Base-by-base conservation (phyloP, 2,888 invertebrate genomes). In the Drosophila stalkeri region DNA sequence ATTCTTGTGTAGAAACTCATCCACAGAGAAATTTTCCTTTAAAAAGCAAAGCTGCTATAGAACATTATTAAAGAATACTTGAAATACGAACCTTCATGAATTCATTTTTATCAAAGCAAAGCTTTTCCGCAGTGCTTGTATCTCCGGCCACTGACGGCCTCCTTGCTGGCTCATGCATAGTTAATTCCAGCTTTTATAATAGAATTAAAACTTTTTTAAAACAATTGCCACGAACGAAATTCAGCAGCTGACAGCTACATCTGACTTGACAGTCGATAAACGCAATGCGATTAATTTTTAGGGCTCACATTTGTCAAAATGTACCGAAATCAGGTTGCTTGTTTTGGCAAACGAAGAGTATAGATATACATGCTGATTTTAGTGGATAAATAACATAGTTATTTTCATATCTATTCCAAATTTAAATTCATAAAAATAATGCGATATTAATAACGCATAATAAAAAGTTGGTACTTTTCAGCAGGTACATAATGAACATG, bases 1-100 rank as follows among this genome's bases (percentile, higher is more conserved):
- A 73, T 93, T 92, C 64, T 92, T 90, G 55, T 93, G 95, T 64
- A 99, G 94, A 93, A 99, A 99, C 79, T 96, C 95, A 91, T 99
- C 99, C n/a, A 99, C 97, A 72, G 97, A 97, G 92, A 99, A 99
- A 86, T 96, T 96, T 60, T 95, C 95, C 97, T 98, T 93, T 2
- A 41, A 39, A 39, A 70, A 95, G 49, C 20, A 47, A 69, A 27
- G 20, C 12, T 8, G 7, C 8, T 27, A n/a, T 14, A 18, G 18
- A 16, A 33, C 6, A 23, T 7, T 55, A 12, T 41, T 18, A 12
- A 27, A 6, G 16, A 41, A n/a, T 23, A 12, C 3, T 12, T 61
- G 5, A 7, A 6, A n/a, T 41, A 14, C n/a, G 39, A 77, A 93
- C 93, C 91, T 93, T 93, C 90, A 93, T 91, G 67, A 93, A 93